Evolutionary conservation across 2,113 vertebrate species (phyloP).

Genomic region (Heliornis fulica): DNA sequence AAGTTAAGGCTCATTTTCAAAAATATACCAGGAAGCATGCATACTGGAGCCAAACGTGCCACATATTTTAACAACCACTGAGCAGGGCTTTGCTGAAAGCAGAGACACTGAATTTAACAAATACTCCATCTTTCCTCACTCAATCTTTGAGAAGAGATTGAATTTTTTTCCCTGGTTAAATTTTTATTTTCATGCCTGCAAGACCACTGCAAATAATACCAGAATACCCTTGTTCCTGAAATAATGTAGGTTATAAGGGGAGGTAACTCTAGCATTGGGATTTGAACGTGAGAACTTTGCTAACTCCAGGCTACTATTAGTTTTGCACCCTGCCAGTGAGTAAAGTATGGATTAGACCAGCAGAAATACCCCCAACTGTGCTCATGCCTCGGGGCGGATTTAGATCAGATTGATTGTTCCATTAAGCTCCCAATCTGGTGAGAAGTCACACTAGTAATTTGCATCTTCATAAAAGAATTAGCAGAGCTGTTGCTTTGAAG

Average conservation of each 20-base stretch:
- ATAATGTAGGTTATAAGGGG: not conserved
- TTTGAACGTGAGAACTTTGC: not conserved
- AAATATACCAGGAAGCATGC: not conserved
- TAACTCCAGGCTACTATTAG: constrained; percentile 18
- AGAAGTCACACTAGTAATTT: constrained; percentile 64
- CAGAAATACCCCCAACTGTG: not conserved
- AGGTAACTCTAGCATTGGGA: not conserved
- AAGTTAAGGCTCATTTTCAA: not conserved
- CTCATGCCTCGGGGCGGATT: not conserved
- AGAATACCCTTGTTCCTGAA: not conserved
- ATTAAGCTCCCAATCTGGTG: constrained; percentile 32
- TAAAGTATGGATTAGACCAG: constrained; percentile 8
- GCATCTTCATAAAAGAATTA: constrained; percentile 66
- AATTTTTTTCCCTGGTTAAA: not conserved
- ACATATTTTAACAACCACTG: not conserved
- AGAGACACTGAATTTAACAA: not conserved
- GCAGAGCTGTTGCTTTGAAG: constrained; percentile 47
- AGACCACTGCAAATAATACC: not conserved
- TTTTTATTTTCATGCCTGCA: not conserved
- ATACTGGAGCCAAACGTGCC: not conserved
- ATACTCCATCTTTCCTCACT: not conserved
- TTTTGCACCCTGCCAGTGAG: not conserved
- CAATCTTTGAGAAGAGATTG: not conserved
- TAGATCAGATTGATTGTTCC: constrained; percentile 39
- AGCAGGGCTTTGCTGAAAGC: not conserved